A percentile compares a stretch with the other conserved stretches of the same genome.
These are phyloP conservation scores for Proctacanthus coquilletti DNA, from an alignment of 1,140 invertebrate species.

Conservation along the genomic window DNA sequence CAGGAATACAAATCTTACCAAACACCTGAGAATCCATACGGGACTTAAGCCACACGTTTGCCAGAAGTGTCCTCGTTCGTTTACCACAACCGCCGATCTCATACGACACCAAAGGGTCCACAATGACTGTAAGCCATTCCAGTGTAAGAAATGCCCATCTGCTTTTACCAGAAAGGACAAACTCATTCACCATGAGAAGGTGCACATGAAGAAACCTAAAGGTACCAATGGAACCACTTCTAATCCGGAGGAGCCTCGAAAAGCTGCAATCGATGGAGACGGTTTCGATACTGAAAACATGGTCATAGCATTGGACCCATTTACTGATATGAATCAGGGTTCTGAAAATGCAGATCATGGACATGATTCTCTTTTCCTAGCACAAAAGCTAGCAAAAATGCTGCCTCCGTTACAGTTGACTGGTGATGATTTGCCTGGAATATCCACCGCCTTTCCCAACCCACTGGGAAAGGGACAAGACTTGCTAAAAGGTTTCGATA, in stretches of 20 bases:
- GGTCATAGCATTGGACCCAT: not conserved
- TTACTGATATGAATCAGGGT: not conserved
- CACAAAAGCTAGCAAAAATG: not conserved
- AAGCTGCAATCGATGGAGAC: constrained; percentile 18
- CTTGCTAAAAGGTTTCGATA: too few relatives aligned
- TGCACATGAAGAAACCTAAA: constrained; percentile 28
- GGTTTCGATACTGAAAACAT: not conserved
- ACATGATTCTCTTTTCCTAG: constrained; percentile 6
- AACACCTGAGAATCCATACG: constrained; percentile 62
- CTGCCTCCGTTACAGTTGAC: not conserved
- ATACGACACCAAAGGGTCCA: constrained; percentile 53
- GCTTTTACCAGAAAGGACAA: constrained; percentile 48
- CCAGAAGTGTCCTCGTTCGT: constrained; percentile 53
- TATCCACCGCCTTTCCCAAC: too few relatives aligned
- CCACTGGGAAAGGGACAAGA: too few relatives aligned
- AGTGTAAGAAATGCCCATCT: constrained; percentile 47
- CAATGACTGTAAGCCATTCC: constrained; percentile 51
- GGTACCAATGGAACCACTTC: constrained; percentile 6
- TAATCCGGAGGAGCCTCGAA: constrained; percentile 16
- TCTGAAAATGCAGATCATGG: not conserved
- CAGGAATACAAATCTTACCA: constrained; percentile 66
- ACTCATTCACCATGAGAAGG: constrained; percentile 39
- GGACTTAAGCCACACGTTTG: constrained; percentile 53
- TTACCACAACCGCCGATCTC: constrained; percentile 51
- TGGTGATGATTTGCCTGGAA: too few relatives aligned